phyloP scores from a whole-genome alignment of 2,113 vertebrate genomes.

The Mobula birostris region DNA sequence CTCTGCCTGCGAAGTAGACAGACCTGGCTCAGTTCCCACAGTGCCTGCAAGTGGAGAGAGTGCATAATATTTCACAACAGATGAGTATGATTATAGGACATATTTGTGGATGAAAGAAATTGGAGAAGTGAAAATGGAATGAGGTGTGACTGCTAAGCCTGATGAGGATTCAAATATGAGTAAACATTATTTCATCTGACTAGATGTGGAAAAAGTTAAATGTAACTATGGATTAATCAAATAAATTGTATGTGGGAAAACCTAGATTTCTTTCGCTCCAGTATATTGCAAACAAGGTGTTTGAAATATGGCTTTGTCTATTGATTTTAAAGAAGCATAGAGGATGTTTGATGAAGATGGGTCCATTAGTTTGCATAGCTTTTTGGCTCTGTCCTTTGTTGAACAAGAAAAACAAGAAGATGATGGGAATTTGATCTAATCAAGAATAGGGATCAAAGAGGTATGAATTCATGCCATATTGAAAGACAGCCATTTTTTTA shows the following conservation, averaged over 20 bases:
- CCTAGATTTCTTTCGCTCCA: neutral
- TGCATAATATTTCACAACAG: neutral
- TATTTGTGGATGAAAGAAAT: neutral
- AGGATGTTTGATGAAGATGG: neutral
- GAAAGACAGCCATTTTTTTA: neutral
- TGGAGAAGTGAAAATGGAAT: neutral
- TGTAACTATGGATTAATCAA: neutral
- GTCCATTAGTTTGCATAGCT: neutral
- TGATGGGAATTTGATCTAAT: neutral
- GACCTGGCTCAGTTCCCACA: slow-evolving; percentile 19
- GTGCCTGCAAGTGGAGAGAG: neutral
- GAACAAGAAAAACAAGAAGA: neutral
- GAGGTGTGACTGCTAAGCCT: neutral
- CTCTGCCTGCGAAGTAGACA: neutral
- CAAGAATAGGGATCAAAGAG: neutral
- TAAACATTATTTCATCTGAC: neutral
- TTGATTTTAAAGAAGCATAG: neutral
- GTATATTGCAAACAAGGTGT: neutral
- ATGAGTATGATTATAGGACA: neutral
- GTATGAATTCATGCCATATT: neutral
- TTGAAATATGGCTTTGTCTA: neutral
- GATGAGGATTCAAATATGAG: neutral
- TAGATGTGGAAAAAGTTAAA: neutral
- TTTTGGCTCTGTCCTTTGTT: neutral
- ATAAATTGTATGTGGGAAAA: neutral